phyloP scores from a whole-genome alignment of 30 jellyfish, hydroid and myxozoan species.

The Aurelia aurita complex sp. Pacific region DNA sequence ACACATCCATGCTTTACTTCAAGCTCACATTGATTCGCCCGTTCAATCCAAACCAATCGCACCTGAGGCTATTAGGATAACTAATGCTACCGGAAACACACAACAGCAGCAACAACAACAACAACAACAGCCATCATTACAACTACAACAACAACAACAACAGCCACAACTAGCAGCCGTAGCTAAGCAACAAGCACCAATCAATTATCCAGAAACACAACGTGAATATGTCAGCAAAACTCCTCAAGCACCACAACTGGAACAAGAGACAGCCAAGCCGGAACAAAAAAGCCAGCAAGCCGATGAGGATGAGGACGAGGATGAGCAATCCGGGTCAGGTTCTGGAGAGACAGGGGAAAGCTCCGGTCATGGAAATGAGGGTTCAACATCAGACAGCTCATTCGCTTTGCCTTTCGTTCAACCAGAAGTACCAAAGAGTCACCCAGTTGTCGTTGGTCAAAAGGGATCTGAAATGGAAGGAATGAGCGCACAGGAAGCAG shows the following conservation, averaged over 20 bases:
- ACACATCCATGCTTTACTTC: constrained; percentile 58
- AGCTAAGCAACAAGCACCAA: constrained; percentile 21
- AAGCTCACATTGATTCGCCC: constrained; percentile 65
- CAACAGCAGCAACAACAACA: not conserved
- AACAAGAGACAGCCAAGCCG: constrained; percentile 21
- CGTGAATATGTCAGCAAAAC: constrained; percentile 38
- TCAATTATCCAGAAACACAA: constrained; percentile 35
- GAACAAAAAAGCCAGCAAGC: constrained; percentile 22
- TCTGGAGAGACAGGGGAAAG: constrained; percentile 81
- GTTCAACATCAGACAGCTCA: constrained; percentile 69
- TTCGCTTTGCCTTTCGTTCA: constrained; percentile 63
- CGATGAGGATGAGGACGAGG: constrained; percentile 28
- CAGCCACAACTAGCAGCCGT: constrained; percentile 9
- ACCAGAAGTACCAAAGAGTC: constrained; percentile 61
- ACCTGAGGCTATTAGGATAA: constrained; percentile 39
- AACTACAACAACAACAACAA: not conserved
- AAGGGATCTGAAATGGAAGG: constrained; percentile 23
- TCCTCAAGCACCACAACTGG: constrained; percentile 25
- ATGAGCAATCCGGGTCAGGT: constrained; percentile 77
- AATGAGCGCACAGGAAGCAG: constrained; percentile 11
- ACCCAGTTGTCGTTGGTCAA: constrained; percentile 23
- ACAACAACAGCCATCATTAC: not conserved
- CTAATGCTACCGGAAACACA: not conserved
- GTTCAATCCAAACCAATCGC: constrained; percentile 17
- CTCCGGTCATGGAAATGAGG: constrained; percentile 53